phyloP scores from a whole-genome alignment of 2,888 invertebrate genomes.

The Hemicrepidius hirtus region DNA sequence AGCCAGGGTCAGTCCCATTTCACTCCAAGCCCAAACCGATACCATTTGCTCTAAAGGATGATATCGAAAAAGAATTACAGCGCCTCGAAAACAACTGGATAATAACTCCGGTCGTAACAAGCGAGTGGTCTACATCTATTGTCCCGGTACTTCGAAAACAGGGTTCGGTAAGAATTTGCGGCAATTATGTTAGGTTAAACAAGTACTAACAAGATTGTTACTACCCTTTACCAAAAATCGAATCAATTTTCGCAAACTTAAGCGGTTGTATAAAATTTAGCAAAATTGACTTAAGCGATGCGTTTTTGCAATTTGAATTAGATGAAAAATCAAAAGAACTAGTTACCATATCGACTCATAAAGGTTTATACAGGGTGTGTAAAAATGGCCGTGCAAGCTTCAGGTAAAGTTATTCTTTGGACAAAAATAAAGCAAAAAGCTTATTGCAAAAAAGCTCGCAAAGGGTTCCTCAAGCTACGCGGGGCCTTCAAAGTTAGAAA shows the following conservation, averaged over 20 bases:
- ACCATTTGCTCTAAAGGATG: too few relatives aligned
- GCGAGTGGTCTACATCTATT: conserved; percentile 55
- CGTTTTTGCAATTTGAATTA: conserved; percentile 52
- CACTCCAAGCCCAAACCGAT: too few relatives aligned
- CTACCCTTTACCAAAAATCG: conserved; percentile 58
- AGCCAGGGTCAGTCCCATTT: too few relatives aligned
- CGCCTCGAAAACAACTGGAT: not conserved
- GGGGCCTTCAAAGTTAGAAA: too few relatives aligned
- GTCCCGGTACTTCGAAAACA: conserved; percentile 54
- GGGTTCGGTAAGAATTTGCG: conserved; percentile 56
- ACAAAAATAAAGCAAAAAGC: too few relatives aligned
- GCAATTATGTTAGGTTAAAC: conserved; percentile 58
- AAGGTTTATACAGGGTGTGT: too few relatives aligned
- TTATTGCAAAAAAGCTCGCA: too few relatives aligned
- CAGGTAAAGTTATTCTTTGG: too few relatives aligned
- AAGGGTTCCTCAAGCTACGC: too few relatives aligned
- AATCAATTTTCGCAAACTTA: conserved; percentile 58
- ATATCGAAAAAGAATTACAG: not conserved
- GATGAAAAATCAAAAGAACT: conserved; percentile 49
- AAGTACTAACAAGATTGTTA: conserved; percentile 51
- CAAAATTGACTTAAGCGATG: conserved; percentile 21
- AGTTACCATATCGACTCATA: conserved; percentile 54
- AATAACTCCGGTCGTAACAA: not conserved
- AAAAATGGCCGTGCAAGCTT: too few relatives aligned
- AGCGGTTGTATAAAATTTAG: conserved; percentile 16